phyloP scores from a whole-genome alignment of 2,797 vertebrate genomes.

The Danio albolineatus region DNA sequence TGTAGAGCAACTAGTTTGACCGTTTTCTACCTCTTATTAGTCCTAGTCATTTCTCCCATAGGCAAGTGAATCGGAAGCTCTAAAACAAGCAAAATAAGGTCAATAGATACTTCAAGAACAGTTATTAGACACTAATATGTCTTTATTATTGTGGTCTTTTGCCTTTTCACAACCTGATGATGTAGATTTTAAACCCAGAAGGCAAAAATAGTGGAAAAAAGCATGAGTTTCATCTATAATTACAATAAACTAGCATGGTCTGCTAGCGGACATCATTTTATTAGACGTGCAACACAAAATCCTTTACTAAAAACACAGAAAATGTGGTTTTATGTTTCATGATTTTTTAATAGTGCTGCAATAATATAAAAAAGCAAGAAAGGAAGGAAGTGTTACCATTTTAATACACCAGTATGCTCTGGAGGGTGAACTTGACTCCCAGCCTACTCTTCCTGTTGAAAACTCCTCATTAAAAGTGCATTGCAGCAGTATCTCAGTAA shows the following conservation, averaged over 20 bases:
- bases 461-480: background rate
- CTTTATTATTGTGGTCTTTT: background rate
- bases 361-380: background rate
- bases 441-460: slow-evolving; percentile 11
- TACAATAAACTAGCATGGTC: too few species aligned
- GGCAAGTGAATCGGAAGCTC: too few species aligned
- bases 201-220: background rate
- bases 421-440: background rate
- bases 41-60: too few species aligned
- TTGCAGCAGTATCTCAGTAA: background rate
- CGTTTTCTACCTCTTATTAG: too few species aligned
- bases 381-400: background rate
- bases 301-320: background rate
- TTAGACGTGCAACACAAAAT: background rate
- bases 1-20: too few species aligned
- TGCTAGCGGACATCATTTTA: background rate
- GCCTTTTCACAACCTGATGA: background rate
- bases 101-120: background rate
- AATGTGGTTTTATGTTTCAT: background rate
- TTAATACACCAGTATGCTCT: background rate
- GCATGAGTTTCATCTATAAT: too few species aligned
- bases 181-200: background rate
- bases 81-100: too few species aligned
- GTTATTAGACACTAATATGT: background rate
- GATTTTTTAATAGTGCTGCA: background rate